Conservation (phyloP, 2,888 invertebrate species). For the Cephalotes varians region DNA sequence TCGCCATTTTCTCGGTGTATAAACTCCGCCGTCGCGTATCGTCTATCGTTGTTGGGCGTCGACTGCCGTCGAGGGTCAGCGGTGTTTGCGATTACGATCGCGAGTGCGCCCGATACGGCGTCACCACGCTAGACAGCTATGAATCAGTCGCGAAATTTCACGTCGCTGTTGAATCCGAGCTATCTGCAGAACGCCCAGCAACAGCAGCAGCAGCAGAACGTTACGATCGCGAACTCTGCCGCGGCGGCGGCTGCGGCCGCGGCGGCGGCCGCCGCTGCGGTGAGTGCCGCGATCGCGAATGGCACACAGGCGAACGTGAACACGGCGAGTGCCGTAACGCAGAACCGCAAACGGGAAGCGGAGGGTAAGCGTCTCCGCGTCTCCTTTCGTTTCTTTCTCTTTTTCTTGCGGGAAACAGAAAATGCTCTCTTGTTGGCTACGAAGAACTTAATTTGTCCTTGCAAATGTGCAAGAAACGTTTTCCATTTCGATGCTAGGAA, state of each 20-base stretch:
- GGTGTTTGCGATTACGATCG: background rate
- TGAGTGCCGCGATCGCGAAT: constrained; percentile 86
- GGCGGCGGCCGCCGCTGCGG: constrained; percentile 87
- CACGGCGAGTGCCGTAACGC: constrained; percentile 60
- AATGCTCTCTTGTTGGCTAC: background rate
- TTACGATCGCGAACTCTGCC: constrained; percentile 83
- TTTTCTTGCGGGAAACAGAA: background rate
- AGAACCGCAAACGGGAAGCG: constrained; percentile 81
- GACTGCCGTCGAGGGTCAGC: background rate
- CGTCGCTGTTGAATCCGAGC: constrained; percentile 84
- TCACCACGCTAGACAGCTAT: constrained; percentile 65
- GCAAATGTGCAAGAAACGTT: background rate
- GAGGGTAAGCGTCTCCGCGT: constrained; percentile 76
- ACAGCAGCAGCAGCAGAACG: constrained; percentile 81
- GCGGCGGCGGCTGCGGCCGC: constrained; percentile 85
- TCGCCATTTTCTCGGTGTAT: constrained; percentile 66
- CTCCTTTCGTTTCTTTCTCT: background rate
- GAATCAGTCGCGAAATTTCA: constrained; percentile 84
- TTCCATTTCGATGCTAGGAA: background rate
- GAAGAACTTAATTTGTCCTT: background rate
- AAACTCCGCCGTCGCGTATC: background rate
- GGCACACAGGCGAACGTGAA: constrained; percentile 85
- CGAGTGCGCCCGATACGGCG: background rate
- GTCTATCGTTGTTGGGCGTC: constrained; percentile 38
- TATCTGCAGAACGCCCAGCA: constrained; percentile 84